Evolutionary conservation across 2,797 vertebrate genomes (phyloP), one percentile per base, ranked within the genome.

Genomic region (Zenarchopterus dispar): DNA sequence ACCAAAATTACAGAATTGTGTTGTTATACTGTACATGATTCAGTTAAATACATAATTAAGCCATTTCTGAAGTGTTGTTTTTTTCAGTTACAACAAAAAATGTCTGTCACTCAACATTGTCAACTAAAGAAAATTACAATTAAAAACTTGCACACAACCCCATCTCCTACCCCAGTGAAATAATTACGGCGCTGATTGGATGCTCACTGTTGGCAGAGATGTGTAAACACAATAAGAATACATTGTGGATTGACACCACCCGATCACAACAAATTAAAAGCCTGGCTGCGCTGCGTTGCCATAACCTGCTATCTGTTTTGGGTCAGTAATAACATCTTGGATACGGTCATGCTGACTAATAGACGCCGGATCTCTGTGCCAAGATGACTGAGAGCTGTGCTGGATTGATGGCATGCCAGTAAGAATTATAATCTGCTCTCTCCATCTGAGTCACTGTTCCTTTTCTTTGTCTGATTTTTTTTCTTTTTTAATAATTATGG

Each of bases 291-390:
- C 43, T 53, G 56, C 6, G 17, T 53, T 42, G 31, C 45, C 0
- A 5, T 52, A 51, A 70, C 72, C 70, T 2, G 41, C 46, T 71
- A 45, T 26, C 23, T 44, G 67, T 73, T 75, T 67, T 45, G 67
- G 76, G 77, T 82, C 68, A 75, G 61, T 47, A 48, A 73, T 60
- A 50, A 60, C 62, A 69, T 78, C 56, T 77, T 74, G 70, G 53
- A 59, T 69, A 73, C 42, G 52, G 13, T 24, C 26, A 3, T 5
- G 50, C 57, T 59, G 72, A 67, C 33, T 65, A 67, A 73, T 52
- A 49, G 45, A 73, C 23, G 62, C 28, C 28, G 56, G 8, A 61
- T 74, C 56, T 51, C 18, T 19, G 62, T 45, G 60, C 59, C 66
- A 71, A 28, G 24, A 54, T 17, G 60, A 81, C 49, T 28, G 56